phyloP scores from a whole-genome alignment of 2,888 invertebrate species.

The Thecophora atra region DNA sequence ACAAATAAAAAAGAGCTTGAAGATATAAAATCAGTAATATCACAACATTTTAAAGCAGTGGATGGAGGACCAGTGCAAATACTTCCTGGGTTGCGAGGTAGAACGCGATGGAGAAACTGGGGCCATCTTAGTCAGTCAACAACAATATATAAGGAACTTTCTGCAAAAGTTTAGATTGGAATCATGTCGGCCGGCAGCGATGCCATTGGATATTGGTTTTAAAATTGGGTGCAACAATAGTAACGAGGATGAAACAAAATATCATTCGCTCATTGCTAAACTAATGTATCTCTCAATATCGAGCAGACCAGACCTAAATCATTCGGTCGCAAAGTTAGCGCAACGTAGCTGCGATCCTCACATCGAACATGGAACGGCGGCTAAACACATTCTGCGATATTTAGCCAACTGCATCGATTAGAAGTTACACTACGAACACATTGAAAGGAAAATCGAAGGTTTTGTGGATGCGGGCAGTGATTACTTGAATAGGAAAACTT shows the following conservation, averaged over 20 bases:
- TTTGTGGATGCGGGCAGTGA: constrained; percentile 43
- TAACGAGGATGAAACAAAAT: constrained; percentile 25
- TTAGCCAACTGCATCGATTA: constrained; percentile 20
- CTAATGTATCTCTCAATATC: constrained; percentile 36
- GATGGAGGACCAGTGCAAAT: constrained; percentile 25
- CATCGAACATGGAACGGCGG: constrained; percentile 38
- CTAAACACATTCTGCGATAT: constrained; percentile 40
- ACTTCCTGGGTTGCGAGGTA: constrained; percentile 40
- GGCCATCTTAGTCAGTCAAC: constrained; percentile 29
- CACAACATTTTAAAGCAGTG: constrained; percentile 32
- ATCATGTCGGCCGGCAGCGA: constrained; percentile 20
- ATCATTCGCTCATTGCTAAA: constrained; percentile 38
- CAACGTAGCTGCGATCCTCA: not conserved
- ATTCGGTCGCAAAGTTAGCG: constrained; percentile 26
- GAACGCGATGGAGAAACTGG: constrained; percentile 34
- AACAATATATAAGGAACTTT: constrained; percentile 31
- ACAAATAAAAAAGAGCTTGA: constrained; percentile 22
- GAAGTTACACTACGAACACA: constrained; percentile 33
- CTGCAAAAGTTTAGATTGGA: constrained; percentile 28
- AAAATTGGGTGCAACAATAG: constrained; percentile 30
- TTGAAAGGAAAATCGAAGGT: constrained; percentile 29
- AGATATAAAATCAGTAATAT: constrained; percentile 39
- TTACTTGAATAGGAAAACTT: constrained; percentile 38
- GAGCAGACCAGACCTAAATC: constrained; percentile 33
- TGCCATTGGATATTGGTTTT: constrained; percentile 38